phyloP scores from a whole-genome alignment of 1,140 invertebrate genomes.

The Bombyx mori region DNA sequence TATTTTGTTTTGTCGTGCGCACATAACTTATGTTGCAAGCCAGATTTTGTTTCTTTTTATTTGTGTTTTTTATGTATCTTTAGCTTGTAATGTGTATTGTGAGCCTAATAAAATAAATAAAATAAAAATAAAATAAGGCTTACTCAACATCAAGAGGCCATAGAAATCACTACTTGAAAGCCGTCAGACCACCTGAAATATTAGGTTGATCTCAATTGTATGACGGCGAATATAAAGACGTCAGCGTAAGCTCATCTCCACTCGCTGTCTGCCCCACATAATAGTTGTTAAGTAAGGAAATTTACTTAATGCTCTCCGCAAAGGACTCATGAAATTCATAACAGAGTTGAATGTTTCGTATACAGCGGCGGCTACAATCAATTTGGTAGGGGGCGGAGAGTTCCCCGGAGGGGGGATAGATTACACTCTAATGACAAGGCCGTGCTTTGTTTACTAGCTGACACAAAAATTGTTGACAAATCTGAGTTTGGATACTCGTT shows the following conservation, averaged over 20 bases:
- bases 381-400: slow-evolving; percentile 26
- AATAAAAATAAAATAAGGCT: too few relatives aligned
- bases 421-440: slow-evolving; percentile 48
- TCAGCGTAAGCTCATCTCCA: too few relatives aligned
- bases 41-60: too few relatives aligned
- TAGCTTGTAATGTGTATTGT: too few relatives aligned
- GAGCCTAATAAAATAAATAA: too few relatives aligned
- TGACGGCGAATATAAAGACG: not conserved
- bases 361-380: slow-evolving; percentile 42
- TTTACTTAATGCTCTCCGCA: not conserved
- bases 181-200: not conserved
- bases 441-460: slow-evolving; percentile 13
- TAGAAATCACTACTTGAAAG: too few relatives aligned
- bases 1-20: too few relatives aligned
- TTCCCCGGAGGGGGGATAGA: slow-evolving; percentile 30
- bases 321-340: not conserved
- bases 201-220: not conserved
- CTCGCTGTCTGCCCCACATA: not conserved
- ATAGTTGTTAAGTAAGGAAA: not conserved
- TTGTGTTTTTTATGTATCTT: too few relatives aligned
- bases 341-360: slow-evolving; percentile 1
- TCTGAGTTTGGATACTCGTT: not conserved
- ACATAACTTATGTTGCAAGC: too few relatives aligned
- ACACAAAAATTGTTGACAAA: not conserved
- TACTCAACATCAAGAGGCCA: too few relatives aligned